Base-by-base conservation (phyloP, 2,888 invertebrate genomes). In the Ethmia dodecea region DNA sequence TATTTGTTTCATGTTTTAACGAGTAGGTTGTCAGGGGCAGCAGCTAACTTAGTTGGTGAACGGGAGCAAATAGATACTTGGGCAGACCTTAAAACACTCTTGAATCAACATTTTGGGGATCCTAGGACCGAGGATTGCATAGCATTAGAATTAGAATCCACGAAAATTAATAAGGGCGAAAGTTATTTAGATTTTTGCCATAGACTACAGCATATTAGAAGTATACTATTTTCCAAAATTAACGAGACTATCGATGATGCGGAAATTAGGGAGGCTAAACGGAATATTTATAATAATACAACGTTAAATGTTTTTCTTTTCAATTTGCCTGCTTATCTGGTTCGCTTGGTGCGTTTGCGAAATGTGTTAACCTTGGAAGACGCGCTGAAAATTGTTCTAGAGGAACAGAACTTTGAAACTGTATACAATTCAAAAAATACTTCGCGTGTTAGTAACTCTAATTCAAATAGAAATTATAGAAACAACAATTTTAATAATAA, bases 101-200 rank as follows among this genome's bases (percentile, higher is more conserved):
- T 36, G 9, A 33, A 28, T 9, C 39, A 42, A 14, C 42, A 40
- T 28, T 46, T 46, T 22, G 45, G 45, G 3, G 42, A 45, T 14
- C 45, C 45, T 1, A 13, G 43, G 6, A 33, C 30, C 4, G 45
- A 48, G 24, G 30, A 34, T 4, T 44, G 40, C 16, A 33, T 44
- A 2, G 32, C 37, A 3, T 41, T 40, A 2, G 30, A 48, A 35
- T 25, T 45, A 29, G 40, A 45, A 16, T 28, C 16, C 0, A 10
- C 36, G 0, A 31, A 35, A 28, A 42, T 43, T 5, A 36, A 20
- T 20, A 27, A 26, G 2, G 33, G 25, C 2, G 42, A 45, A 33
- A 25, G 13, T 18, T 38, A 38, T 13, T 22, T 39, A n/a, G 40
- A 45, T 26, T 44, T 47, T 33, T 42, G 40, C 10, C 28, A 40